Evolutionary conservation across 2,113 vertebrate species (phyloP).

Genomic region (Myodes glareolus): DNA sequence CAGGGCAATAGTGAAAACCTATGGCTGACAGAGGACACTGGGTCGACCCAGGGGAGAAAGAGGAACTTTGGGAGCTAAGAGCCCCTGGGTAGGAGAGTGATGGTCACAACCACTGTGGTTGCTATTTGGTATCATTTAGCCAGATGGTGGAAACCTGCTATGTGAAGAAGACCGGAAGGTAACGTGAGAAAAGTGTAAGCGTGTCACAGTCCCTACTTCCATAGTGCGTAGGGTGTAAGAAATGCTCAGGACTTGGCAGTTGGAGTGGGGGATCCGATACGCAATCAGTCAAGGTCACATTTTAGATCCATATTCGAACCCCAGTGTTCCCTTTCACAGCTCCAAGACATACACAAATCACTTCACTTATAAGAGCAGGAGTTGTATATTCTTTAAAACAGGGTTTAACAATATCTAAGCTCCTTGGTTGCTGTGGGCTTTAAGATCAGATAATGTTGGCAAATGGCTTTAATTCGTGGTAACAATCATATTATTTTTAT

Average conservation of each 20-base stretch:
- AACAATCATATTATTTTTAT: background rate
- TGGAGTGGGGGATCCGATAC: background rate
- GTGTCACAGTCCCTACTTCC: background rate
- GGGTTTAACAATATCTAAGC: background rate
- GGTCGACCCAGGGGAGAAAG: background rate
- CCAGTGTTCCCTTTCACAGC: background rate
- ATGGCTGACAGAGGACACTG: rapidly evolving
- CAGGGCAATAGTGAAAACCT: background rate
- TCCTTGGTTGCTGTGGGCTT: background rate
- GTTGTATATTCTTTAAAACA: background rate
- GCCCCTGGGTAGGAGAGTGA: background rate
- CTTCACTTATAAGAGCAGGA: background rate
- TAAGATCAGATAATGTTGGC: conserved; percentile 1
- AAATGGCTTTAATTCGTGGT: background rate
- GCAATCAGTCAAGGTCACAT: background rate
- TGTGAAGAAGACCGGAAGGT: background rate
- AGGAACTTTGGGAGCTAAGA: background rate
- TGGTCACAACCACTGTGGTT: rapidly evolving
- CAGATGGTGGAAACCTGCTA: background rate
- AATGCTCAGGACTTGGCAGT: background rate
- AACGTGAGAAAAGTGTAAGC: background rate
- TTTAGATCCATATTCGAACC: background rate
- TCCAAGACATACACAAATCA: background rate
- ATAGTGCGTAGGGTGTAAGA: background rate
- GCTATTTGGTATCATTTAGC: background rate